A percentile compares a stretch with the other conserved stretches of the same genome.
These are phyloP conservation scores for Chitala chitala DNA, from an alignment of 2,113 vertebrate genomes.

Conservation along the genomic window DNA sequence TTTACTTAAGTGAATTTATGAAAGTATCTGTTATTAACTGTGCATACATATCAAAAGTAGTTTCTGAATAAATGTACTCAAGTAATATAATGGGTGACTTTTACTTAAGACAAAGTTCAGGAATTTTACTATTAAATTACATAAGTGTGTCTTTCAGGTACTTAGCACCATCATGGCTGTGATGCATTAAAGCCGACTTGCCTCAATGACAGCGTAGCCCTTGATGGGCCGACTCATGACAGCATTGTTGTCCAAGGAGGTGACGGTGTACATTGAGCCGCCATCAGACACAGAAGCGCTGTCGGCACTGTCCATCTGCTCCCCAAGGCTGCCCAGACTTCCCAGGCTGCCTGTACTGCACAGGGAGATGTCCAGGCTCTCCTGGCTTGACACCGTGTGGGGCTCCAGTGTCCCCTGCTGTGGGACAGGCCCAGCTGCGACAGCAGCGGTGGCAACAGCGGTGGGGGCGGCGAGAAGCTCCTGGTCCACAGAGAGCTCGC, in stretches of 20 bases:
- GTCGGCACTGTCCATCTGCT: conserved; percentile 77
- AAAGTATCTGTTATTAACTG: no score
- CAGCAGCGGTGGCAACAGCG: conserved; percentile 63
- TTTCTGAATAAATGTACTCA: no score
- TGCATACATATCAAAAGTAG: no score
- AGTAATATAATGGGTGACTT: not conserved
- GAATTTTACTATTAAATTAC: no score
- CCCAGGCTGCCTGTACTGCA: conserved; percentile 91
- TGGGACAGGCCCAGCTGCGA: conserved; percentile 56
- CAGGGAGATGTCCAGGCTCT: conserved; percentile 87
- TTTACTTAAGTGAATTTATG: no score
- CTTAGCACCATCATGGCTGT: no score
- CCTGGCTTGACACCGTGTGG: conserved; percentile 86
- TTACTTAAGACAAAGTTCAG: no score
- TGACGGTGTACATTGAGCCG: conserved; percentile 81
- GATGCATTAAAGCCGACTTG: no score
- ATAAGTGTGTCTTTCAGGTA: no score
- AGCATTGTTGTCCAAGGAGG: conserved; percentile 76
- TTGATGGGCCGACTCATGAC: conserved; percentile 78
- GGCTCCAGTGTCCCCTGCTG: conserved; percentile 70
- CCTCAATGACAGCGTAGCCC: conserved; percentile 93
- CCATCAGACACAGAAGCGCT: conserved; percentile 73
- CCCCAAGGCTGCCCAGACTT: conserved; percentile 86
- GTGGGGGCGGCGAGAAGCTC: conserved; percentile 65
- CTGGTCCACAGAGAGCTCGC: conserved; percentile 80